A percentile compares a stretch with the other conserved stretches of the same genome.
Conservation (phyloP, 2,888 invertebrate genomes). For the Amblyjoppa proteus region DNA sequence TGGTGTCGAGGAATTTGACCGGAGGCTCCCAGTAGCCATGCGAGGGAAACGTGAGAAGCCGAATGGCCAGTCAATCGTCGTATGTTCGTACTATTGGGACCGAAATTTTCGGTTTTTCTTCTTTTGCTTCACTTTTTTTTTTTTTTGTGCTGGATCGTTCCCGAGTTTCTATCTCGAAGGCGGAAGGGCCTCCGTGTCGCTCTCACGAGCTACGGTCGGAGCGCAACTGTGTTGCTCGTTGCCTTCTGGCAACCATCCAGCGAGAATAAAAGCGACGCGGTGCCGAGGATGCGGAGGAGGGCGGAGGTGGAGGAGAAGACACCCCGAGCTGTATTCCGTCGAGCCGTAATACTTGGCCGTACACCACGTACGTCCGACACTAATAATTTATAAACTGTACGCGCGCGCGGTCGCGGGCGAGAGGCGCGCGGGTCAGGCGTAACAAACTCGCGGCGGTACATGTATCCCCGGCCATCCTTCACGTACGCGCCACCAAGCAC, state of each 20-base stretch:
- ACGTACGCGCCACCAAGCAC: slow-evolving; percentile 40
- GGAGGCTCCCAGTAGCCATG: slow-evolving; percentile 9
- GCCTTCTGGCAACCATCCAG: slow-evolving; percentile 57
- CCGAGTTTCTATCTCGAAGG: slow-evolving; percentile 33
- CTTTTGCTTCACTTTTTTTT: slow-evolving; percentile 11
- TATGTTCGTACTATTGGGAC: not conserved
- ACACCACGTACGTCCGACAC: slow-evolving; percentile 54
- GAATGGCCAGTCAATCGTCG: slow-evolving; percentile 10
- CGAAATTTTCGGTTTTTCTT: slow-evolving; percentile 23
- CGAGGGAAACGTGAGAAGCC: slow-evolving; percentile 62
- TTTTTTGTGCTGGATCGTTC: not conserved
- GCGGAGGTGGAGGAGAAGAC: slow-evolving; percentile 24
- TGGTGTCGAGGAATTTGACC: slow-evolving; percentile 62
- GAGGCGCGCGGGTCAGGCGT: slow-evolving; percentile 54
- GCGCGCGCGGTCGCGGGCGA: slow-evolving; percentile 45
- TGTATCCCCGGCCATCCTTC: slow-evolving; percentile 39
- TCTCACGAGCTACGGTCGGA: slow-evolving; percentile 27
- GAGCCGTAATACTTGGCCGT: slow-evolving; percentile 49
- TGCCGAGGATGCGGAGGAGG: slow-evolving; percentile 9
- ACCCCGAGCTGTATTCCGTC: slow-evolving; percentile 41
- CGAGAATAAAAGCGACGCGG: slow-evolving; percentile 41
- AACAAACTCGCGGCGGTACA: slow-evolving; percentile 50
- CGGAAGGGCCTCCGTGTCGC: slow-evolving; percentile 46
- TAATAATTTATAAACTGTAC: slow-evolving; percentile 66
- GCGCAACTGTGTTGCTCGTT: slow-evolving; percentile 41